Evolutionary conservation across 2,888 invertebrate genomes (phyloP).

Genomic region (Abscondita cerata): DNA sequence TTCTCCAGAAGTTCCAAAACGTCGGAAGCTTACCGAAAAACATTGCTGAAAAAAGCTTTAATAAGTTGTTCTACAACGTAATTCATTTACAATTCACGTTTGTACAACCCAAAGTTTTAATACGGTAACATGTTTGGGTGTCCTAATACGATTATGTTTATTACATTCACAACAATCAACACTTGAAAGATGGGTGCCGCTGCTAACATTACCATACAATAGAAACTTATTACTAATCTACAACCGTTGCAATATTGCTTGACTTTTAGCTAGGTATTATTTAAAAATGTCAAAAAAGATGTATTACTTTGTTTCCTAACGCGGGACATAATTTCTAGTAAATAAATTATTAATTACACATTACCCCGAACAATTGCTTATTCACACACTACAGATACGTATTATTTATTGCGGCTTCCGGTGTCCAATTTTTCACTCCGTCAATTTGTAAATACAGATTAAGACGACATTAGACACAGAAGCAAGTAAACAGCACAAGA

Average conservation of each 20-base stretch:
- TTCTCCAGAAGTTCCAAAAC: conserved; percentile 36
- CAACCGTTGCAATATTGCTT: conserved; percentile 44
- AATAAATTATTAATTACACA: conserved; percentile 5
- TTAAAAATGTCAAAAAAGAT: conserved; percentile 18
- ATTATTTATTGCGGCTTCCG: too few species aligned
- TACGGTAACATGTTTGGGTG: conserved; percentile 26
- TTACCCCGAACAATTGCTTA: background rate
- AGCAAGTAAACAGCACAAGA: too few species aligned
- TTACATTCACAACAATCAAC: conserved; percentile 34
- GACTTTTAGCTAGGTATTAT: conserved; percentile 27
- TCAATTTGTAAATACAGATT: too few species aligned
- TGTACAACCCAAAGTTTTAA: background rate
- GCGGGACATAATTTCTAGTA: background rate
- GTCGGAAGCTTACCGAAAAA: too few species aligned
- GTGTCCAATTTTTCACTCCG: too few species aligned
- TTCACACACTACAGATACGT: too few species aligned
- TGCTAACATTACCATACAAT: conserved; percentile 47
- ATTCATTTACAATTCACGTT: too few species aligned
- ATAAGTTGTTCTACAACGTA: too few species aligned
- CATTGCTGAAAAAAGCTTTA: conserved; percentile 1
- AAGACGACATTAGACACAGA: too few species aligned
- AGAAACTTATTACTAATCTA: conserved; percentile 48
- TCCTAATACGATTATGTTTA: conserved; percentile 28
- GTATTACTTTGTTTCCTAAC: conserved; percentile 15
- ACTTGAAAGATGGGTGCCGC: conserved; percentile 41